phyloP scores from a whole-genome alignment of 2,797 vertebrate species.

The Gallinago solitaria region DNA sequence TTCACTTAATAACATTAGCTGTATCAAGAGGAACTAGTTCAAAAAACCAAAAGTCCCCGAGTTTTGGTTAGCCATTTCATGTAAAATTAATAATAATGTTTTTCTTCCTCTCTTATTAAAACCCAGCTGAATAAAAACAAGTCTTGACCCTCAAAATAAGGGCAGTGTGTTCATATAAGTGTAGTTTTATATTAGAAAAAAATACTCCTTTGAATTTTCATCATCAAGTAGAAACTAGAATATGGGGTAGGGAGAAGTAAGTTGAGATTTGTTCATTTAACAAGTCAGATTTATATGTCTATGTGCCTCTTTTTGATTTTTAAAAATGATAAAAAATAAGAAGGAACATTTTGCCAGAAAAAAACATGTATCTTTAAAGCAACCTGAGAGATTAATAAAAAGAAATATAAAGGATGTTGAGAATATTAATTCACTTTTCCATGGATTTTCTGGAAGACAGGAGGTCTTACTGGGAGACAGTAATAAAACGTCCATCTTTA shows the following conservation, averaged over 20 bases:
- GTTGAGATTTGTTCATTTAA: neutral
- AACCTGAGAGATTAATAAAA: neutral
- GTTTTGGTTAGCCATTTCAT: neutral
- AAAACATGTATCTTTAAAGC: neutral
- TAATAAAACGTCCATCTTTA: neutral
- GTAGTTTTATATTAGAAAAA: neutral
- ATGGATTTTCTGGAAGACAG: neutral
- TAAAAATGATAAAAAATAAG: neutral
- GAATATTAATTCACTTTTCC: neutral
- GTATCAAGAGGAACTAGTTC: neutral
- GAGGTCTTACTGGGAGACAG: neutral
- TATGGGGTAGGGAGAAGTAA: accelerated
- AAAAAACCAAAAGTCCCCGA: accelerated
- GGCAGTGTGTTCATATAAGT: neutral
- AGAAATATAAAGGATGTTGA: neutral
- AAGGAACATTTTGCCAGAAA: neutral
- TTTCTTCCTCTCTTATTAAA: neutral
- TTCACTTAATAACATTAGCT: neutral
- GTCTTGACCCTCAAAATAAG: neutral
- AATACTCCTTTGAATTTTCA: neutral
- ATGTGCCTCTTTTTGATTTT: neutral
- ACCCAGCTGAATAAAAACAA: neutral
- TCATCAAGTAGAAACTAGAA: neutral
- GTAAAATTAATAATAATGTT: neutral
- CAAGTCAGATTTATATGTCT: neutral